Conservation (phyloP, 2,113 vertebrate species). For the Oncorhynchus kisutch region DNA sequence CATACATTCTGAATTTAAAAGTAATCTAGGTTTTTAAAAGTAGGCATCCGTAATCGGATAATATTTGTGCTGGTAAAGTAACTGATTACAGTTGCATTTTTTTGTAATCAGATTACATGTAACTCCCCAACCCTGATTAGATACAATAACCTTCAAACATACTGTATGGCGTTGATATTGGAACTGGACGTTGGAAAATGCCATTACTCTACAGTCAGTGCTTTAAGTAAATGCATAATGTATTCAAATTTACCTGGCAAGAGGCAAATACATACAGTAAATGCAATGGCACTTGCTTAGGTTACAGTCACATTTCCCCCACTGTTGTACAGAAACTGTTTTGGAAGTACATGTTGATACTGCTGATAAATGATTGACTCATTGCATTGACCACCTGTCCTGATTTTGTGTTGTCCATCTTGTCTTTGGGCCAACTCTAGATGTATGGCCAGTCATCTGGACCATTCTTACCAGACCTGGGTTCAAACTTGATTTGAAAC, state of each 20-base stretch:
- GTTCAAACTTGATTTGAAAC: background rate
- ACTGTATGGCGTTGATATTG: constrained; percentile 61
- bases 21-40: too few relatives aligned
- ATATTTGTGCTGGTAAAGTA: too few relatives aligned
- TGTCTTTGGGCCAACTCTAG: constrained; percentile 37
- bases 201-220: constrained; percentile 51
- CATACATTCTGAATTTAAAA: too few relatives aligned
- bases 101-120: too few relatives aligned
- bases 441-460: constrained; percentile 47
- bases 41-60: too few relatives aligned
- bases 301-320: constrained; percentile 57
- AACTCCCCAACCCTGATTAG: constrained; percentile 8
- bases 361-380: constrained; percentile 49
- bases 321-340: constrained; percentile 68
- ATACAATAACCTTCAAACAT: constrained; percentile 39
- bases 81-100: too few relatives aligned
- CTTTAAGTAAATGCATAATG: constrained; percentile 61
- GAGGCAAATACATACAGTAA: constrained; percentile 2
- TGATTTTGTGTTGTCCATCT: constrained; percentile 30
- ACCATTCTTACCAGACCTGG: constrained; percentile 42
- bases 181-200: background rate
- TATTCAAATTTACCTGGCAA: constrained; percentile 52
- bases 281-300: constrained; percentile 59
- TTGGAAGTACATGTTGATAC: constrained; percentile 43
- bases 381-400: constrained; percentile 44